Evolutionary conservation across 2,113 vertebrate genomes (phyloP), one percentile per base, ranked within the genome.

Genomic region (Phalacrocorax pelagicus): DNA sequence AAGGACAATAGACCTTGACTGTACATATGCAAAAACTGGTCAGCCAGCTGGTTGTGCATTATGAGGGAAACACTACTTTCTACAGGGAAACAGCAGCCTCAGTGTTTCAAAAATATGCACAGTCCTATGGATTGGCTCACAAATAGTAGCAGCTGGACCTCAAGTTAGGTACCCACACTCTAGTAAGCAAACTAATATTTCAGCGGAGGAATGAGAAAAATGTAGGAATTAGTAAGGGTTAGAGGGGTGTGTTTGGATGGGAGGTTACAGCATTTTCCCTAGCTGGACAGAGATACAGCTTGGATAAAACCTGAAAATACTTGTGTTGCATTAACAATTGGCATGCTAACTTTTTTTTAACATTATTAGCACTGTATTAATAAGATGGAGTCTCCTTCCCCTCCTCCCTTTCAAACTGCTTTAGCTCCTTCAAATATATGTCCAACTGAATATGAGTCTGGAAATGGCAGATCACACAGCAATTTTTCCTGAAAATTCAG

Each of bases 81-180:
- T 58, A 38, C 42, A 22, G 81, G 29, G 51, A 92, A 95, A 97
- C 96, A 97, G 95, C 92, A 94, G 70, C 61, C 54, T 94, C 86
- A 91, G 81, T 97, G 91, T 97, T 95, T 94, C 40, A 95, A 82
- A 95, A 94, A 66, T 97, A 92, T 85, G 86, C 58, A 24, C 19
- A 51, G 81, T 70, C 77, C 92, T 92, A 90, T 89, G 92, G 74
- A 67, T 36, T 95, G 92, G 78, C 96, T 96, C 70, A 54, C 78
- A 82, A 88, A 49, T 58, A 91, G 92, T 87, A 95, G 91, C 96
- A 97, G 94, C 91, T 97, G 95, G 66, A 94, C 32, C 30, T 91
- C 66, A 42, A 86, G 74, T 94, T 89, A 88, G 86, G 78, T 96
- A 81, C 62, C 78, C 78, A 70, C 54, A 95, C 54, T 94, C 92